Evolutionary conservation across 2,113 vertebrate species (phyloP), one percentile per base, ranked within the genome.

Genomic region (Pseudorhombus dupliciocellatus): DNA sequence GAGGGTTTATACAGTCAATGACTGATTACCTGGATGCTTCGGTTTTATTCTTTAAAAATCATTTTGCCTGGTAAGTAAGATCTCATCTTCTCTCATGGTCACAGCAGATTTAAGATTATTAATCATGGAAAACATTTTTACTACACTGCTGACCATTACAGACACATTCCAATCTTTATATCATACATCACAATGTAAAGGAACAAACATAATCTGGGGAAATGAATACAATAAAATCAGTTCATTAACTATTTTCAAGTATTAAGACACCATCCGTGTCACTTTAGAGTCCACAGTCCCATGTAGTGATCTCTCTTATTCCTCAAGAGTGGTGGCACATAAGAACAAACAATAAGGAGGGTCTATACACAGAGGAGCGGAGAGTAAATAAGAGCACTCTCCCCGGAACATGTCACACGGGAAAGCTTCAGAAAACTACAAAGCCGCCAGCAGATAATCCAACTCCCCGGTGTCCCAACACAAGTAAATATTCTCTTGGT

Each of bases 401-500:
- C 91, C 60, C 68, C 68, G 85, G 91, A 91, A 88, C 80, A 58
- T 80, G 83, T 88, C 91, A 90, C 85, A 62, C 65, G 88, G 87
- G 87, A 86, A 91, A 85, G 79, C 81, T 85, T 88, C 81, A 86
- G 89, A 88, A 91, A 90, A 92, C 86, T 90, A 92, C 87, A 92
- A 93, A 91, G 87, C 90, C 88, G 85, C 84, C 83, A 92, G 90
- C 91, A 89, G 84, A 91, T 86, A 89, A 92, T 86, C 81, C 77
- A 82, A 88, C 80, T 89, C 87, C 91, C 89, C 44, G 20, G 85
- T 89, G 88, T 78, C 86, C 73, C 78, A 77, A 72, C 70, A 86
- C 84, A 84, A 90, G 87, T 91, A 91, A 92, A 92, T 91, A 92
- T 90, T 89, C 88, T 91, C 91, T 61, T 89, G 88, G 88, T 91